phyloP scores from a whole-genome alignment of 2,888 invertebrate genomes.

The Drosophila meridiana region DNA sequence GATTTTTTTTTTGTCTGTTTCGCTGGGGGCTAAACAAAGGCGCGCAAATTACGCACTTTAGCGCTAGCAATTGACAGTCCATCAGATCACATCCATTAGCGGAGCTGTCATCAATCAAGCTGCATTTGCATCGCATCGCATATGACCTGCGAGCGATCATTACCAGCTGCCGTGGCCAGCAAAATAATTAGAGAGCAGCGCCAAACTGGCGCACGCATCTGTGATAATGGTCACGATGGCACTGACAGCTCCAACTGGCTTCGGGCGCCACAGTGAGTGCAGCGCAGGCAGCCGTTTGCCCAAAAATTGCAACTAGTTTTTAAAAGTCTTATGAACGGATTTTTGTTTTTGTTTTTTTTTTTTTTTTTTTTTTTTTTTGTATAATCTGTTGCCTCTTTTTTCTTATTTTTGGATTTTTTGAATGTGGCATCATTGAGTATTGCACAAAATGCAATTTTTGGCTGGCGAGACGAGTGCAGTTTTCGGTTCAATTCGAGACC shows the following conservation, averaged over 20 bases:
- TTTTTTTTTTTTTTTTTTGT: conserved; percentile 20
- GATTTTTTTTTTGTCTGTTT: not conserved
- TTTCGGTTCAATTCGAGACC: conserved; percentile 37
- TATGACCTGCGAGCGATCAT: conserved; percentile 61
- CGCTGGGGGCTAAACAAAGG: conserved; percentile 18
- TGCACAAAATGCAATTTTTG: conserved; percentile 47
- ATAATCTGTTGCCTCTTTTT: conserved; percentile 14
- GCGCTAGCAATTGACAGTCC: conserved; percentile 58
- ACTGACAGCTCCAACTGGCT: conserved; percentile 10
- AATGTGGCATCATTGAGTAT: conserved; percentile 37
- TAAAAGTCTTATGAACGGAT: conserved; percentile 13
- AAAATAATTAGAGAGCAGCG: conserved; percentile 62
- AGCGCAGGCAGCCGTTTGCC: conserved; percentile 25
- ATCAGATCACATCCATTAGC: conserved; percentile 27
- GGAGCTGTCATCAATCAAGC: conserved; percentile 63
- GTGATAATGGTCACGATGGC: conserved; percentile 28
- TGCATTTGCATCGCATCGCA: conserved; percentile 65
- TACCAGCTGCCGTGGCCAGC: conserved; percentile 44
- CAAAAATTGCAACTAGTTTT: conserved; percentile 61
- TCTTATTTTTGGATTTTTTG: conserved; percentile 13
- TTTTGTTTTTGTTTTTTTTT: conserved; percentile 10
- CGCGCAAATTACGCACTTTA: conserved; percentile 59
- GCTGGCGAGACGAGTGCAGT: conserved; percentile 31
- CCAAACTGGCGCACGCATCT: conserved; percentile 68
- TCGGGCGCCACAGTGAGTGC: conserved; percentile 35